These are phyloP conservation scores for Gymnosoma rotundatum DNA, from an alignment of 2,888 invertebrate species.

Conservation along the genomic window DNA sequence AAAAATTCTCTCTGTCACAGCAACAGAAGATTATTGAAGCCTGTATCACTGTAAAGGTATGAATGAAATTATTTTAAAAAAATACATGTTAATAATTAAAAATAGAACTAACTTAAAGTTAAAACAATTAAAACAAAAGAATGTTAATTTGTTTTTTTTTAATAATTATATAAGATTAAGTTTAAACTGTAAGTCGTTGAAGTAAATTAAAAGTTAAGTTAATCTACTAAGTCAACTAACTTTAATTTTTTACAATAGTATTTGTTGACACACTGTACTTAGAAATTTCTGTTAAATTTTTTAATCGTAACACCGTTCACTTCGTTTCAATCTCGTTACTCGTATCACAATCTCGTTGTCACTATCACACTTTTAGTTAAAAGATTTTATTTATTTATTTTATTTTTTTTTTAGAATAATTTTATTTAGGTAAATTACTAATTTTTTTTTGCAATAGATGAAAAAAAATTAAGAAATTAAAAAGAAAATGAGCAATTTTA, in stretches of 20 bases:
- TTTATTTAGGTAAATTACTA: background rate
- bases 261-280: background rate
- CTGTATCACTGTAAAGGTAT: conserved; percentile 96
- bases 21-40: conserved; percentile 95
- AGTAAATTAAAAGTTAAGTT: conserved; percentile 6
- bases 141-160: conserved; percentile 44
- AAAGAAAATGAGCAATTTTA: conserved; percentile 18
- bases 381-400: background rate
- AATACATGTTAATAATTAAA: conserved; percentile 36
- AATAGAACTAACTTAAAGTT: conserved; percentile 38
- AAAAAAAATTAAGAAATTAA: too few species aligned
- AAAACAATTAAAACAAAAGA: conserved; percentile 53
- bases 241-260: background rate
- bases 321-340: conserved; percentile 25
- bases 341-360: conserved; percentile 5
- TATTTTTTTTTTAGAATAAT: background rate
- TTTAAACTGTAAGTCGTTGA: conserved; percentile 24
- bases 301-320: conserved; percentile 43
- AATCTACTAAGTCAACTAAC: conserved; percentile 7
- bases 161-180: conserved; percentile 37
- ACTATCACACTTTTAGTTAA: background rate
- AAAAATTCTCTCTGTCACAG: conserved; percentile 83
- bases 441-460: background rate
- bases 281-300: conserved; percentile 21
- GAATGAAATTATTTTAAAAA: conserved; percentile 74